phyloP scores from a whole-genome alignment of 2,888 invertebrate species.

The Lycaena phlaeas region DNA sequence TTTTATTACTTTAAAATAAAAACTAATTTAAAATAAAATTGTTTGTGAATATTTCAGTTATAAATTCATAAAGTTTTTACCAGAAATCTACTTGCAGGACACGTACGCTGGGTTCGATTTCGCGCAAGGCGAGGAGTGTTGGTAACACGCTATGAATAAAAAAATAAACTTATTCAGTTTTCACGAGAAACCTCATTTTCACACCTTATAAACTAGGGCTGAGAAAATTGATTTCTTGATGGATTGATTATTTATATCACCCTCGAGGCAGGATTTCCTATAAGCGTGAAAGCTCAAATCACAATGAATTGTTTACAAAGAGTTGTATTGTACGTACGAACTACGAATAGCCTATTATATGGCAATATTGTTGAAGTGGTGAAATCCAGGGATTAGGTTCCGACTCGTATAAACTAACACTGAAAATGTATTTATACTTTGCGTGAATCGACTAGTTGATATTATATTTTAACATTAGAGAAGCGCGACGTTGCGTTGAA shows the following conservation, averaged over 20 bases:
- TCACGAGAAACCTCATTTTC: slow-evolving; percentile 27
- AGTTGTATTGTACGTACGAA: background rate
- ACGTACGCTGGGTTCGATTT: slow-evolving; percentile 44
- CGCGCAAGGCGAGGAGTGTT: slow-evolving; percentile 28
- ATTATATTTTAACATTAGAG: too few relatives aligned
- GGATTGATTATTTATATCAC: slow-evolving; percentile 27
- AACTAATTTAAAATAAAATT: too few relatives aligned
- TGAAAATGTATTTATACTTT: too few relatives aligned
- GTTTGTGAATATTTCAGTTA: slow-evolving; percentile 11
- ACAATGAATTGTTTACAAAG: background rate
- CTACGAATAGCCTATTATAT: too few relatives aligned
- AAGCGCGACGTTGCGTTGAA: too few relatives aligned
- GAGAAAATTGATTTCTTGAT: slow-evolving; percentile 43
- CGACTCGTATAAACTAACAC: too few relatives aligned
- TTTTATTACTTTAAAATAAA: too few relatives aligned
- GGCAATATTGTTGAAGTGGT: too few relatives aligned
- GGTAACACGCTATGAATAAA: slow-evolving; percentile 43
- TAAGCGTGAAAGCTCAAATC: background rate
- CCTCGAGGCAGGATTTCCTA: slow-evolving; percentile 3
- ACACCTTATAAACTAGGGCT: slow-evolving; percentile 29
- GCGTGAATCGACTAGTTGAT: too few relatives aligned
- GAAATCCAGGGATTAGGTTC: too few relatives aligned
- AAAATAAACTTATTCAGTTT: slow-evolving; percentile 28
- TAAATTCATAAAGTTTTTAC: slow-evolving; percentile 32
- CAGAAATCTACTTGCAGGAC: slow-evolving; percentile 37